These are phyloP conservation scores for Chlorospingus semifuscus DNA, from an alignment of 2,797 vertebrate genomes.

Conservation along the genomic window DNA sequence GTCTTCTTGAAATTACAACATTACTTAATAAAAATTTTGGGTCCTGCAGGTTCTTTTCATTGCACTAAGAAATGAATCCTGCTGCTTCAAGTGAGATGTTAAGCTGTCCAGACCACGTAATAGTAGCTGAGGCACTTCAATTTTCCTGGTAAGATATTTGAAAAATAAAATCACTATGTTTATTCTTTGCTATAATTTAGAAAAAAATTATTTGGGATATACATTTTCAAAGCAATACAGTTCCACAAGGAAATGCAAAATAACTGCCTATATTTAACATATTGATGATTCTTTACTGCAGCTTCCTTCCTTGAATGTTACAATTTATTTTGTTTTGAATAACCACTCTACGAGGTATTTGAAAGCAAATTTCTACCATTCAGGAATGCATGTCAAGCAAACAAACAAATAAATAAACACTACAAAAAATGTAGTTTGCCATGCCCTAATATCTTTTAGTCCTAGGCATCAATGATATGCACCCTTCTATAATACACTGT, in stretches of 20 bases:
- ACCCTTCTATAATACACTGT: not conserved
- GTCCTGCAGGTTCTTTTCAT: not conserved
- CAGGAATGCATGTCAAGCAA: not conserved
- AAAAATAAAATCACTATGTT: not conserved
- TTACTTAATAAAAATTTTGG: not conserved
- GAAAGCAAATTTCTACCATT: not conserved
- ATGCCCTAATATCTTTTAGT: not conserved
- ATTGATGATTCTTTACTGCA: not conserved
- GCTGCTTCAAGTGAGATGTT: not conserved
- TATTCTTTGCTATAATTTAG: not conserved
- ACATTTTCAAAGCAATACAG: not conserved
- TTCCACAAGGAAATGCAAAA: not conserved
- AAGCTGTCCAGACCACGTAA: not conserved
- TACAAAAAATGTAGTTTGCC: not conserved
- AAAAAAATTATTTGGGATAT: not conserved
- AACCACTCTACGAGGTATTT: accelerated
- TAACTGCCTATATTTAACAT: not conserved
- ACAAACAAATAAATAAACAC: not conserved
- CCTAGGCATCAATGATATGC: not conserved
- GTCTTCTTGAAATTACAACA: not conserved
- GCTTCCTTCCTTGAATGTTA: not conserved
- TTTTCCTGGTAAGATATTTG: not conserved
- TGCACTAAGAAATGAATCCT: not conserved
- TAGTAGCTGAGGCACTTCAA: not conserved
- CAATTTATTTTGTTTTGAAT: not conserved